Evolutionary conservation across 2,888 invertebrate genomes (phyloP).

Genomic region (Tenthredo notha): DNA sequence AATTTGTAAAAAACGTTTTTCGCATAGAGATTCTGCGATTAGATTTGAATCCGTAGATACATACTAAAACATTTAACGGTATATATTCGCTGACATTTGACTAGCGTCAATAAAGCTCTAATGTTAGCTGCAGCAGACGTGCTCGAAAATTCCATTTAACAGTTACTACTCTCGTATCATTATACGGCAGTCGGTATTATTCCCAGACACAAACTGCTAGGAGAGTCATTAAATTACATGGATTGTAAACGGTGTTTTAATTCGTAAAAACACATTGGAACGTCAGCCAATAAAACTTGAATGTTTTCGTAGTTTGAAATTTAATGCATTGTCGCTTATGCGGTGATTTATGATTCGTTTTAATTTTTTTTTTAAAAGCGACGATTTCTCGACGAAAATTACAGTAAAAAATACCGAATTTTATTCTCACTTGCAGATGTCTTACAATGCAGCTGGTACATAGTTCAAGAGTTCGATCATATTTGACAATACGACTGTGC

Average conservation of each 20-base stretch:
- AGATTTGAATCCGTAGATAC: constrained; percentile 20
- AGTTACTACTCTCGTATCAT: constrained; percentile 34
- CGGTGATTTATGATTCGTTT: not conserved
- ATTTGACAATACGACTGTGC: no score
- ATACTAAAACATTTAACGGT: constrained; percentile 8
- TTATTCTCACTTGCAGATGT: not conserved
- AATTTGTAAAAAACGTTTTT: not conserved
- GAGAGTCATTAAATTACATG: constrained; percentile 25
- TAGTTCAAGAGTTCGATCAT: no score
- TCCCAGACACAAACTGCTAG: constrained; percentile 15
- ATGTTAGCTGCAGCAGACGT: constrained; percentile 41
- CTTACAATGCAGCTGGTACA: no score
- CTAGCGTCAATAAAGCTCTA: constrained; percentile 36
- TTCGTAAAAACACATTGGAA: not conserved
- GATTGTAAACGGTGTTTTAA: constrained; percentile 34
- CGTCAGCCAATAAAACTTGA: not conserved
- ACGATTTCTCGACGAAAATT: not conserved
- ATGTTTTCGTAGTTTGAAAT: constrained; percentile 11
- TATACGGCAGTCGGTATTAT: constrained; percentile 28
- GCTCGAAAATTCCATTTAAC: constrained; percentile 43
- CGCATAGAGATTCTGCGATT: not conserved
- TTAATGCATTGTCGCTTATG: not conserved
- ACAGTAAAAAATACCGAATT: not conserved
- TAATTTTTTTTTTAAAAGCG: not conserved
- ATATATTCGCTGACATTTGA: constrained; percentile 25